Evolutionary conservation across 1,140 invertebrate genomes (phyloP), one percentile per base, ranked within the genome.

Genomic region (Hypothenemus hampei): DNA sequence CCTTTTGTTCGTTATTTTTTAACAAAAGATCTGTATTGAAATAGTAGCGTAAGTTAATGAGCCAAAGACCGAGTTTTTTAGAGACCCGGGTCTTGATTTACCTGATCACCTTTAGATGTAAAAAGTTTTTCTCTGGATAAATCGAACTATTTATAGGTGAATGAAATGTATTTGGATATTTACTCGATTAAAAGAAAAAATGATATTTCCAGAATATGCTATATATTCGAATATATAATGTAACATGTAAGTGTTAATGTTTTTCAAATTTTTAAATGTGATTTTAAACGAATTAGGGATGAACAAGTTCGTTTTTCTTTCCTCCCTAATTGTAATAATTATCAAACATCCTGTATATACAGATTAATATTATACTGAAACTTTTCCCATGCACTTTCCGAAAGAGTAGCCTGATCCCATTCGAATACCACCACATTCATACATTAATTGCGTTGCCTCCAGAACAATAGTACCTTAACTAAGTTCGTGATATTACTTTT

Each of bases 161-260:
- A 60, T 40, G 18, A n/a, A n/a, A n/a, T n/a, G n/a, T n/a, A n/a
- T 29, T 47, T 47, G 24, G 19, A 51, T 44, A 50, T 55, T 54
- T 59, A 53, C 49, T 64, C 53, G 55, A 47, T 48, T 47, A 39
- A 10, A 56, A 44, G 47, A 57, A 10, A 29, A 26, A 47, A 41
- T 60, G 49, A 60, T 60, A 50, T 51, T 60, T 54, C 50, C 49
- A 59, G 37, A 56, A 52, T 67, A 66, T 66, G 37, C 57, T n/a
- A n/a, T n/a, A n/a, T 45, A 45, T 43, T 52, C 46, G 46, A 46
- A 24, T 48, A 47, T 47, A 61, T 62, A 58, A 61, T 62, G 49
- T 64, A 65, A 62, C 60, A 63, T 63, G 67, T 70, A 55, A 70
- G 68, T 70, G 69, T 70, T 70, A 69, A 64, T 67, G 67, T 70